phyloP scores from a whole-genome alignment of 1,140 invertebrate genomes.

The Dendroctonus valens region DNA sequence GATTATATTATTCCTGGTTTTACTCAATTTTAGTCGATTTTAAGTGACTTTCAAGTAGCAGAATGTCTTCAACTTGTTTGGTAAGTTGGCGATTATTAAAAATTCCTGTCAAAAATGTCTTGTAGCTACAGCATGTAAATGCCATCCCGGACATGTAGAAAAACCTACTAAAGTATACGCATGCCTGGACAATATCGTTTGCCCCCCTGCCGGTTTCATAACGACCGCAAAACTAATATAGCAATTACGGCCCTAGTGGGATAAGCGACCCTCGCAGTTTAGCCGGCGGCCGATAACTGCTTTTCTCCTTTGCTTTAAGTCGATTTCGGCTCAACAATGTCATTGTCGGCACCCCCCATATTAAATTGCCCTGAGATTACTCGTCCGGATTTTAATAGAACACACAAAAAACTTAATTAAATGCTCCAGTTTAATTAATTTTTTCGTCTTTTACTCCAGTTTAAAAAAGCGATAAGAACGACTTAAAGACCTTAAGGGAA shows the following conservation, averaged over 20 bases:
- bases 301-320: constrained; percentile 25
- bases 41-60: no score
- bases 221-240: constrained; percentile 49
- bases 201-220: constrained; percentile 32
- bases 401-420: constrained; percentile 25
- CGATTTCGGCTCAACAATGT: constrained; percentile 37
- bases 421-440: constrained; percentile 17
- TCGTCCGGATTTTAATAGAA: constrained; percentile 20
- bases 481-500: no score
- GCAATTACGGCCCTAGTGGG: constrained; percentile 45
- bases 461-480: no score
- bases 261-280: constrained; percentile 29
- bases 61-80: no score
- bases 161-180: not conserved
- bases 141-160: no score
- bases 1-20: no score
- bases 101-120: no score
- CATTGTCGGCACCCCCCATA: constrained; percentile 36
- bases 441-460: not conserved
- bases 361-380: constrained; percentile 33
- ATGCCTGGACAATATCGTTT: constrained; percentile 19
- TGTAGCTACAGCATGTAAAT: no score
- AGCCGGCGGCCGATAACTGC: constrained; percentile 36
- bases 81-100: no score
- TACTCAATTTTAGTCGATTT: no score